These are phyloP conservation scores for Clistopyga incitator DNA, from an alignment of 2,888 invertebrate genomes.

Conservation along the genomic window DNA sequence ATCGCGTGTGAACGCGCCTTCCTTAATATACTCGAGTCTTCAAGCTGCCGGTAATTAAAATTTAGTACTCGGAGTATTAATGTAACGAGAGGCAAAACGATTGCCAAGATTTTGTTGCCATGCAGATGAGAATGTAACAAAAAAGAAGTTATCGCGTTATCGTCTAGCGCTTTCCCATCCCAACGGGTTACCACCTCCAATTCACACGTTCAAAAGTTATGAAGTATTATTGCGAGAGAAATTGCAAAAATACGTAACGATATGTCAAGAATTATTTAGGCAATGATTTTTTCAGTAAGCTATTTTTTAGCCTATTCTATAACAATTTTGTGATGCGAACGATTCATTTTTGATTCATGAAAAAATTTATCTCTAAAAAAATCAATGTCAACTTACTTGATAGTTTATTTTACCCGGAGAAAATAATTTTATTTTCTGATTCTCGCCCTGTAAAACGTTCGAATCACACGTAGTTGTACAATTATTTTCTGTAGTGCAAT, in stretches of 20 bases:
- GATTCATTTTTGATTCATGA: neutral
- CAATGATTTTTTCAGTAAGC: too few relatives aligned
- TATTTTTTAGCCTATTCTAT: too few relatives aligned
- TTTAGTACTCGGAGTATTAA: constrained; percentile 35
- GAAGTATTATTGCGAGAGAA: neutral
- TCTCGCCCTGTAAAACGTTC: too few relatives aligned
- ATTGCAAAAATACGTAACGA: neutral
- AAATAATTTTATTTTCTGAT: too few relatives aligned
- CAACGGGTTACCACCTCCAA: neutral
- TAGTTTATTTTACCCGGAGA: neutral
- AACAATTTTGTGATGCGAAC: neutral
- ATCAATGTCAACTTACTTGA: neutral
- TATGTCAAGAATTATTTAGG: too few relatives aligned
- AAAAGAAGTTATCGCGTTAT: neutral
- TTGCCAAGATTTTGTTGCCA: neutral
- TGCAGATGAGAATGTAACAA: neutral
- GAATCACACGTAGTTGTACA: too few relatives aligned
- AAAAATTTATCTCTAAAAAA: neutral
- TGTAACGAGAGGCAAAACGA: constrained; percentile 4
- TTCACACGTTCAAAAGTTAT: neutral
- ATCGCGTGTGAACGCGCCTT: constrained; percentile 59
- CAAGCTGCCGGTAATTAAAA: constrained; percentile 58
- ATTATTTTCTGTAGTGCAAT: neutral
- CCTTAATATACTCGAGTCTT: constrained; percentile 33
- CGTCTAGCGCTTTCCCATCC: neutral